These are phyloP conservation scores for Anthonomus grandis DNA, from an alignment of 1,140 invertebrate genomes.

Conservation along the genomic window DNA sequence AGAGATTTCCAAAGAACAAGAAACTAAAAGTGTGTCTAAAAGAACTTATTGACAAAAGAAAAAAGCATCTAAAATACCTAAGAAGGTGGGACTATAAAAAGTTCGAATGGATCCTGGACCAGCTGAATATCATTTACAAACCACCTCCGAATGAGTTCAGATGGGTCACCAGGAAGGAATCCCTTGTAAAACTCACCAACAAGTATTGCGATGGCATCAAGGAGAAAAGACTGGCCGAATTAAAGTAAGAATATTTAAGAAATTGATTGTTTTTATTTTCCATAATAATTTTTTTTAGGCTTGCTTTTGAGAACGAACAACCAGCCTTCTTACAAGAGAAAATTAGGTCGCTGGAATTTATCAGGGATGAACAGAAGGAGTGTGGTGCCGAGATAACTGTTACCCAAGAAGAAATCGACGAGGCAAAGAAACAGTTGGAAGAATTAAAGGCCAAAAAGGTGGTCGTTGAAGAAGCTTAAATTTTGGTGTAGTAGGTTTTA, in stretches of 20 bases:
- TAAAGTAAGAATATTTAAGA: slow-evolving; percentile 50
- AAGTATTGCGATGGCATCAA: slow-evolving; percentile 65
- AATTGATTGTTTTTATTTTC: neutral
- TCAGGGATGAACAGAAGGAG: slow-evolving; percentile 66
- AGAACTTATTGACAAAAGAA: slow-evolving; percentile 72
- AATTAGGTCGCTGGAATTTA: slow-evolving; percentile 62
- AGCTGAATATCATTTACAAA: slow-evolving; percentile 74
- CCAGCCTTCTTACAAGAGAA: slow-evolving; percentile 63
- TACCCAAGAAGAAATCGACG: slow-evolving; percentile 61
- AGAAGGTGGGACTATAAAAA: slow-evolving; percentile 73
- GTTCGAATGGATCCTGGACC: slow-evolving; percentile 83
- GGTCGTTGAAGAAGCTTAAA: slow-evolving; percentile 24
- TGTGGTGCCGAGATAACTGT: slow-evolving; percentile 62
- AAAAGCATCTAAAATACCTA: slow-evolving; percentile 66
- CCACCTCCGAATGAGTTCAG: slow-evolving; percentile 59
- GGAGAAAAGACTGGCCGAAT: slow-evolving; percentile 60
- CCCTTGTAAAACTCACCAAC: slow-evolving; percentile 60
- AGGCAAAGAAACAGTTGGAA: slow-evolving; percentile 54
- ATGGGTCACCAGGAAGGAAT: slow-evolving; percentile 64
- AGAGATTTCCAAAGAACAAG: slow-evolving; percentile 53
- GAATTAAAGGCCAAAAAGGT: slow-evolving; percentile 43
- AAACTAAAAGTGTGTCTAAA: slow-evolving; percentile 57
- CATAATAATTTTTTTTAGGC: slow-evolving; percentile 20
- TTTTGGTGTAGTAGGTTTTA: neutral
- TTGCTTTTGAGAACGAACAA: slow-evolving; percentile 60